phyloP scores from a whole-genome alignment of 1,140 invertebrate genomes.

The Tribolium madens region DNA sequence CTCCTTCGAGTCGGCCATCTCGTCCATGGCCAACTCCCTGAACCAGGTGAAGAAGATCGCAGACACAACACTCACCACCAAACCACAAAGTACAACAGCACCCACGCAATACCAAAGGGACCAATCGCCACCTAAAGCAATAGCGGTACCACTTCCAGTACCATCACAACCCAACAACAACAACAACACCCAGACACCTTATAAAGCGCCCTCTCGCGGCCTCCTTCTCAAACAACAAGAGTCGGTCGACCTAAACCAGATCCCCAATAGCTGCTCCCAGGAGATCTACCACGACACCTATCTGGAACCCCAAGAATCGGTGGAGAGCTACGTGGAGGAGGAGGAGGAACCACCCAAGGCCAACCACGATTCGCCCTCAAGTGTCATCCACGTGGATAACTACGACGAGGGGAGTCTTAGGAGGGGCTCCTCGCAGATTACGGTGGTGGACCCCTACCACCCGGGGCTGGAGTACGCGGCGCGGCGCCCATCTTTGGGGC shows the following conservation, averaged over 20 bases:
- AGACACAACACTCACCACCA: constrained; percentile 56
- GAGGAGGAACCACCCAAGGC: constrained; percentile 54
- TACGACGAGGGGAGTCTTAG: constrained; percentile 60
- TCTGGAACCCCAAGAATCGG: constrained; percentile 66
- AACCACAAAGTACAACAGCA: constrained; percentile 57
- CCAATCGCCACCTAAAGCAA: constrained; percentile 60
- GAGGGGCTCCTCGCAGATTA: constrained; percentile 61
- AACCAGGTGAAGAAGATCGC: constrained; percentile 58
- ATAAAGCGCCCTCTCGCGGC: constrained; percentile 52
- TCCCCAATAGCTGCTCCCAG: constrained; percentile 36
- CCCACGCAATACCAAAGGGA: constrained; percentile 63
- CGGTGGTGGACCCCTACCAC: constrained; percentile 65
- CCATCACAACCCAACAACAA: constrained; percentile 54
- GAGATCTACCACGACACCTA: constrained; percentile 53
- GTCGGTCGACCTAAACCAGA: constrained; percentile 62
- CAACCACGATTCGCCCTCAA: constrained; percentile 64
- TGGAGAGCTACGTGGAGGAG: constrained; percentile 67
- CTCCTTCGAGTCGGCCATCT: constrained; percentile 73
- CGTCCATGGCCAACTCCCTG: constrained; percentile 67
- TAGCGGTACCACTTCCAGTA: constrained; percentile 57
- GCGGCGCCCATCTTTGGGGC: constrained; percentile 41
- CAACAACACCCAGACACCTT: constrained; percentile 3
- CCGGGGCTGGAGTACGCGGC: constrained; percentile 49
- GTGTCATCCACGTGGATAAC: constrained; percentile 65
- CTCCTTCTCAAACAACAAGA: constrained; percentile 66